Conservation (phyloP, 2,888 invertebrate species). For the Amorpha juglandis region DNA sequence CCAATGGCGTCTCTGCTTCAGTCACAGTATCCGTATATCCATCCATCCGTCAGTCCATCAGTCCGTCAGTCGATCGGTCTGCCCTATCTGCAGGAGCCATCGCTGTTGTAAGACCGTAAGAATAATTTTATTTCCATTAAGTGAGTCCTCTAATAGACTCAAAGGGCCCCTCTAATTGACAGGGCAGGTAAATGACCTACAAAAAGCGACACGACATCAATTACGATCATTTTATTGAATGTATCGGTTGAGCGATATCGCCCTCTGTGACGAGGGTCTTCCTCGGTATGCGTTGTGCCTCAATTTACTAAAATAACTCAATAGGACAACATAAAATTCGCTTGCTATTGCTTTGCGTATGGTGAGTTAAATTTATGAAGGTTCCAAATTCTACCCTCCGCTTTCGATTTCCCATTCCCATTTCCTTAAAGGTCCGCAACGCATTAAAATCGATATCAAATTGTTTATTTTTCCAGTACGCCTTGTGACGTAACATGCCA, state of each 20-base stretch:
- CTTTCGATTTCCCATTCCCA: too few relatives aligned
- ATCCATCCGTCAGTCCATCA: too few relatives aligned
- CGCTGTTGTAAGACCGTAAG: neutral
- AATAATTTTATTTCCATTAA: neutral
- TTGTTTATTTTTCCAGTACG: too few relatives aligned
- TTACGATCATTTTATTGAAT: constrained; percentile 18
- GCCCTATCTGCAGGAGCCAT: too few relatives aligned
- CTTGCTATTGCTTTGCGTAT: neutral
- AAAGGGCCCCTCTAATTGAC: neutral
- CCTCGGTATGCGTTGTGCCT: neutral
- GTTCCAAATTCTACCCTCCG: too few relatives aligned
- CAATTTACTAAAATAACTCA: neutral
- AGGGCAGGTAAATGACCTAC: neutral
- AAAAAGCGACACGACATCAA: constrained; percentile 14
- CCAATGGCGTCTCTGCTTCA: too few relatives aligned
- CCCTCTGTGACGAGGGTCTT: neutral
- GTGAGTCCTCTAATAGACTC: neutral
- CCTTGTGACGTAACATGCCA: too few relatives aligned
- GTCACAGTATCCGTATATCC: too few relatives aligned
- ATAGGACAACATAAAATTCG: neutral
- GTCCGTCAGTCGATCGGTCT: too few relatives aligned
- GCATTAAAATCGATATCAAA: too few relatives aligned
- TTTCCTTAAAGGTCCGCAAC: too few relatives aligned
- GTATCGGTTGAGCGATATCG: neutral
- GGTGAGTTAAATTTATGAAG: too few relatives aligned